Percentiles rank a stretch among this genome's conserved stretches.
These are phyloP conservation scores for Gadus macrocephalus DNA, from an alignment of 2,113 vertebrate genomes.

Conservation along the genomic window DNA sequence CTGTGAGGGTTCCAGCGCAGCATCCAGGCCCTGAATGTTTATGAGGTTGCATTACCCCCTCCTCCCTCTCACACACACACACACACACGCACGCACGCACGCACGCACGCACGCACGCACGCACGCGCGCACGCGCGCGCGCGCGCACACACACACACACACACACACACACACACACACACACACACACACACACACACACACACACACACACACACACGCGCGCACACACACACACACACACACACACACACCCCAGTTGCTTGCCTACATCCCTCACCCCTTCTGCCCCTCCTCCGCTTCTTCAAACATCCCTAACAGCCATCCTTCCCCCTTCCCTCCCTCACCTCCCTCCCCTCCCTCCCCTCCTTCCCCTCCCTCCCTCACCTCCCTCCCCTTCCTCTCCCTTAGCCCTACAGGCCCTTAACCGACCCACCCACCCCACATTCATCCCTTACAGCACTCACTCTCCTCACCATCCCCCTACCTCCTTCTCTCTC, in stretches of 20 bases:
- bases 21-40: slow-evolving; percentile 58
- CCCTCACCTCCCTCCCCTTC: slow-evolving; percentile 48
- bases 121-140: slow-evolving; percentile 26
- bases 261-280: slow-evolving; percentile 20
- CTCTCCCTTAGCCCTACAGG: slow-evolving; percentile 55
- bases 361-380: slow-evolving; percentile 42
- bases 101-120: slow-evolving; percentile 23
- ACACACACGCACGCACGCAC: slow-evolving; percentile 36
- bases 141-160: slow-evolving; percentile 43
- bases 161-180: slow-evolving; percentile 41
- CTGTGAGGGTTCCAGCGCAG: slow-evolving; percentile 52
- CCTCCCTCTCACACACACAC: no score
- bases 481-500: slow-evolving; percentile 21
- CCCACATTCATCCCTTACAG: slow-evolving; percentile 53
- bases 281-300: slow-evolving; percentile 51
- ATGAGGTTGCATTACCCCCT: slow-evolving; percentile 33
- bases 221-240: slow-evolving; percentile 28
- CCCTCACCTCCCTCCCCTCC: slow-evolving; percentile 38
- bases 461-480: slow-evolving; percentile 41
- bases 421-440: slow-evolving; percentile 62
- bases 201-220: slow-evolving; percentile 34
- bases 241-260: slow-evolving; percentile 40
- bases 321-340: slow-evolving; percentile 54
- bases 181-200: slow-evolving; percentile 32
- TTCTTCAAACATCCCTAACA: slow-evolving; percentile 67